Evolutionary conservation across 1,140 invertebrate species (phyloP).

Genomic region (Platorchestia sp.): DNA sequence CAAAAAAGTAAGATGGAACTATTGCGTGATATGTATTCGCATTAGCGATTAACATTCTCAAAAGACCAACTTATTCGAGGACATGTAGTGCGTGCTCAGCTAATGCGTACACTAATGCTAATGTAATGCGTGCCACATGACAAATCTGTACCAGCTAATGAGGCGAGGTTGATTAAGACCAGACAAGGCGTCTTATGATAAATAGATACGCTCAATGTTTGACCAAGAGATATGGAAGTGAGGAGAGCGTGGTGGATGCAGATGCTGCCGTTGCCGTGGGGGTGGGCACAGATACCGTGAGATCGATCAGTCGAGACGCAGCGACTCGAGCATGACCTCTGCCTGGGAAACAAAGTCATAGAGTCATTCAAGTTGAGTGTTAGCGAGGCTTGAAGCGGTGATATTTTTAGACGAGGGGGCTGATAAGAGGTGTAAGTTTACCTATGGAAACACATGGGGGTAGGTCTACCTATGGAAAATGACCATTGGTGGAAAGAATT

Average conservation of each 20-base stretch:
- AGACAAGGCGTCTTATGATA: not conserved
- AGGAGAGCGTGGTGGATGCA: not conserved
- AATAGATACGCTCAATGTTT: not conserved
- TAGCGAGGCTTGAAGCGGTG: not conserved
- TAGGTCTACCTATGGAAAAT: too few relatives aligned
- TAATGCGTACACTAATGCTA: too few relatives aligned
- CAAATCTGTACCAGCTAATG: not conserved
- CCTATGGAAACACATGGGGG: too few relatives aligned
- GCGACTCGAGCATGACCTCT: not conserved
- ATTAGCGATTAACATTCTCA: too few relatives aligned
- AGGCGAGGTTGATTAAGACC: not conserved
- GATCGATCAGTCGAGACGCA: too few relatives aligned
- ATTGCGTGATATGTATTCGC: too few relatives aligned
- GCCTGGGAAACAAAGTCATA: not conserved
- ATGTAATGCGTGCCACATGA: too few relatives aligned
- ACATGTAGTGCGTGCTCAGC: not conserved
- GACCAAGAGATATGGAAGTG: not conserved
- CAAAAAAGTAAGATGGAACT: too few relatives aligned
- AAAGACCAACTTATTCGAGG: too few relatives aligned
- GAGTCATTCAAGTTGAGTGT: not conserved
- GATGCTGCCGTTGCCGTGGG: not conserved
- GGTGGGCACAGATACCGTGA: too few relatives aligned
- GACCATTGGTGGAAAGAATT: too few relatives aligned
- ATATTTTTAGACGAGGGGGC: too few relatives aligned
- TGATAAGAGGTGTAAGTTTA: not conserved